Base-by-base conservation (phyloP, 1,140 invertebrate species). In the Hypsibius dujardini region DNA sequence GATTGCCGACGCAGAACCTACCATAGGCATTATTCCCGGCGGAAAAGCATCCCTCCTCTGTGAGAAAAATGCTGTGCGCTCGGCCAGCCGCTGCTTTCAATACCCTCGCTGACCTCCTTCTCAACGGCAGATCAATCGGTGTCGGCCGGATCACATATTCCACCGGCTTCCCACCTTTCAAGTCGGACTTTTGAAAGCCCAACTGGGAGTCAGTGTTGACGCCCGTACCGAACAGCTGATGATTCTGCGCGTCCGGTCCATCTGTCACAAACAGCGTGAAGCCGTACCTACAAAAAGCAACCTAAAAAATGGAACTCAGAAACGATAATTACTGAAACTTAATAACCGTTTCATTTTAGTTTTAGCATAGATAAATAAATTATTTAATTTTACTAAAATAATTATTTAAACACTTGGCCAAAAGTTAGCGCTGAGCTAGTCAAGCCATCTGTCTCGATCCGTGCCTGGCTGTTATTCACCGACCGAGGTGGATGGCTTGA, bases 201-300 rank as follows among this genome's bases (percentile, higher is more conserved):
- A 96, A 82, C 81, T 97, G 94, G 1, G 89, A 92, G 79, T 94
- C 90, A 46, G 87, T 88, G 80, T 96, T 96, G 46, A 95, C 83
- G 1, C 94, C 94, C 74, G 86, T 87, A 0, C 91, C 93, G 83
- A 89, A 92, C 1, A 95, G 78, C 77, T 87, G 86, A 75, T 74
- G 70, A 47, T 83, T 46, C 46, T 84, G 80, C 69, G 85, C 83
- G 12, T 85, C 81, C 7, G 82, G 82, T 60, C 86, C 83, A 0
- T 88, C 85, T n/a, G 86, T 85, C 78, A 67, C 12, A 42, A 88
- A 87, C 0, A 87, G 83, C 28, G 90, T 89, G 77, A 95, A 97
- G 7, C 93, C 93, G 82, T 92, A 94, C 28, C 28, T 28, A 28
- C 28, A 28, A 28, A 28, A 28, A 28, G 28, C 28, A 28, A 28